Conservation (phyloP, 2,888 invertebrate species). For the Oscheius sp. region DNA sequence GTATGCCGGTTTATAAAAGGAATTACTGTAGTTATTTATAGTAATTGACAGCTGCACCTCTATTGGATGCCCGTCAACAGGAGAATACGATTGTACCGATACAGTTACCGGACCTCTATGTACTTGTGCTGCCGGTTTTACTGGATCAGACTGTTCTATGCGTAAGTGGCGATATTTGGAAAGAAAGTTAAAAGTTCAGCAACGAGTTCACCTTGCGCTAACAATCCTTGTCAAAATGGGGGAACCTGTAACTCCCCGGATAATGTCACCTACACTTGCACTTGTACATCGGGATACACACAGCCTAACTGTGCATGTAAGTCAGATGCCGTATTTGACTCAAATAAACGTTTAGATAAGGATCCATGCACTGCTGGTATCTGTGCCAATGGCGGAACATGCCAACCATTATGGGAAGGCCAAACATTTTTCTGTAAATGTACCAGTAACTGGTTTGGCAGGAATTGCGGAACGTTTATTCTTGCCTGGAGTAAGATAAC, state of each 20-base stretch:
- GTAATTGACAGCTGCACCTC: not conserved
- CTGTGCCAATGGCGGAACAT: slow-evolving; percentile 48
- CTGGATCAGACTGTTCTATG: slow-evolving; percentile 44
- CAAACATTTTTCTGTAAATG: slow-evolving; percentile 42
- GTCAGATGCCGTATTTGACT: not conserved
- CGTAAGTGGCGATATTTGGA: not conserved
- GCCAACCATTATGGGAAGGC: slow-evolving; percentile 36
- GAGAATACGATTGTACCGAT: not conserved
- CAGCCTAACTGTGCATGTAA: slow-evolving; percentile 1
- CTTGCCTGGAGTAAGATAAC: not conserved
- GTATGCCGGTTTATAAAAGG: not conserved
- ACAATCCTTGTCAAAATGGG: slow-evolving; percentile 22
- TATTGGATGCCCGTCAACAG: not conserved
- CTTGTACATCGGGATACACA: not conserved
- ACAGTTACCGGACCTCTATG: slow-evolving; percentile 26
- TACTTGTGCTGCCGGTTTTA: slow-evolving; percentile 44
- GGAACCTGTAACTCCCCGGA: slow-evolving; percentile 8
- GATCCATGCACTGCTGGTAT: slow-evolving; percentile 25
- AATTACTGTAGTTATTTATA: not conserved
- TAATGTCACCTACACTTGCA: slow-evolving; percentile 22
- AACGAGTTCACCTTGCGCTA: not conserved
- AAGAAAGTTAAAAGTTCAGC: not conserved
- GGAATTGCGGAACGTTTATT: slow-evolving; percentile 29
- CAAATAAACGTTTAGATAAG: not conserved
- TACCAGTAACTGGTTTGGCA: slow-evolving; percentile 40